Evolutionary conservation across 2,113 vertebrate genomes (phyloP).

Genomic region (Dendropsophus ebraccatus): DNA sequence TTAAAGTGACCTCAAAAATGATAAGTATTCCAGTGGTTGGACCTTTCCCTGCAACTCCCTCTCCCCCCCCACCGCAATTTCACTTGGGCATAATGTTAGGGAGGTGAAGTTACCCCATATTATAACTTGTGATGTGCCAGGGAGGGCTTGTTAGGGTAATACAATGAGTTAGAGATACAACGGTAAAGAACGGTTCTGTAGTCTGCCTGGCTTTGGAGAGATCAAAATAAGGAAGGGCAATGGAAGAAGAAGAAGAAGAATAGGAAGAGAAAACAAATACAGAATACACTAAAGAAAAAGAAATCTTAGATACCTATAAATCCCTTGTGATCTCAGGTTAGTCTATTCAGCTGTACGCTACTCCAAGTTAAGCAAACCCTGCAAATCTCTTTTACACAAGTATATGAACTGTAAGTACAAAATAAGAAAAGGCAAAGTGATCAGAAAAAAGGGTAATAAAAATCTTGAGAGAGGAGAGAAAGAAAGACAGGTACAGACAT

Average conservation of each 20-base stretch:
- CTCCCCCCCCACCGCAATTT: not conserved
- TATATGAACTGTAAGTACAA: constrained; percentile 29
- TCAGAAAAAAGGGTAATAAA: constrained; percentile 29
- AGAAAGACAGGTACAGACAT: constrained; percentile 68
- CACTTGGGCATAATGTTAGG: constrained; percentile 40
- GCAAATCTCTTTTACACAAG: constrained; percentile 19
- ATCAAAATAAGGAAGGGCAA: not conserved
- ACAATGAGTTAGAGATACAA: constrained; percentile 20
- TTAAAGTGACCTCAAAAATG: constrained; percentile 38
- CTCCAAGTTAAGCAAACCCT: constrained; percentile 27
- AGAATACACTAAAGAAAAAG: not conserved
- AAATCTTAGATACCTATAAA: not conserved
- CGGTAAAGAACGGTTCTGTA: constrained; percentile 7
- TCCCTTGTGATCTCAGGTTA: constrained; percentile 19
- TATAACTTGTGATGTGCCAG: constrained; percentile 10
- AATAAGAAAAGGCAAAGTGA: constrained; percentile 31
- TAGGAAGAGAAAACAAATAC: constrained; percentile 1
- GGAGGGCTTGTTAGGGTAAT: constrained; percentile 28
- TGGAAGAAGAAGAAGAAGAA: not conserved
- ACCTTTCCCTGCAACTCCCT: constrained; percentile 10
- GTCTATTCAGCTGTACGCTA: constrained; percentile 12
- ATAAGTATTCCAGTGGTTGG: constrained; percentile 56
- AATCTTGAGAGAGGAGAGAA: constrained; percentile 51
- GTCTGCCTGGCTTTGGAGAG: not conserved
- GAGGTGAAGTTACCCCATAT: constrained; percentile 13